A percentile compares a stretch with the other conserved stretches of the same genome.
Conservation (phyloP, 2,797 vertebrate species). For the Balearica regulorum region DNA sequence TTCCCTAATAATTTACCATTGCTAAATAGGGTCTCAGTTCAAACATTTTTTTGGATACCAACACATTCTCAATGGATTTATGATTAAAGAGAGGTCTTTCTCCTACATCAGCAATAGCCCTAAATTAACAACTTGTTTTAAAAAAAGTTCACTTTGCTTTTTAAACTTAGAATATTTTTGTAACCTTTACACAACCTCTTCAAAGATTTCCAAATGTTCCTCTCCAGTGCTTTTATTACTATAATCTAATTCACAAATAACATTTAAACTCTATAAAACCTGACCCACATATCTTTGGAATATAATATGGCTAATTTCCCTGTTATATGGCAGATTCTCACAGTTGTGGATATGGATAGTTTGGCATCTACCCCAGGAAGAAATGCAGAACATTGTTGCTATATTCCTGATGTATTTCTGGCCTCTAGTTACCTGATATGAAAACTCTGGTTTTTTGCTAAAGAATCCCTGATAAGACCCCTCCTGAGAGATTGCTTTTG, state of each 20-base stretch:
- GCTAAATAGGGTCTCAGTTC: slow-evolving; percentile 12
- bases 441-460: background rate
- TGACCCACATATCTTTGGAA: slow-evolving; percentile 16
- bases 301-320: background rate
- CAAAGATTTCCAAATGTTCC: slow-evolving; percentile 14
- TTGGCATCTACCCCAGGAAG: background rate
- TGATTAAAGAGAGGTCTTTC: slow-evolving; percentile 27
- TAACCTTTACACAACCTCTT: slow-evolving; percentile 50
- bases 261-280: slow-evolving; percentile 42
- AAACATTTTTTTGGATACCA: slow-evolving; percentile 39
- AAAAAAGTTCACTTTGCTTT: slow-evolving; percentile 39
- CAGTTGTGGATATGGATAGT: background rate
- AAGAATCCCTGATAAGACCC: background rate
- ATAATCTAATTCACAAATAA: slow-evolving; percentile 50
- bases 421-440: background rate
- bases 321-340: background rate
- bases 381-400: background rate
- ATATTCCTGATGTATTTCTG: background rate
- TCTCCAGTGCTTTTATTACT: slow-evolving; percentile 41
- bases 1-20: background rate
- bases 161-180: slow-evolving; percentile 49
- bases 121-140: slow-evolving; percentile 52
- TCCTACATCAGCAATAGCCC: slow-evolving; percentile 14
- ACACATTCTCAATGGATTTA: slow-evolving; percentile 31
- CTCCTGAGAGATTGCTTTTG: background rate